Percentiles rank a stretch among this genome's conserved stretches.
These are phyloP conservation scores for Aeoliscus strigatus DNA, from an alignment of 2,797 vertebrate genomes.

Conservation along the genomic window DNA sequence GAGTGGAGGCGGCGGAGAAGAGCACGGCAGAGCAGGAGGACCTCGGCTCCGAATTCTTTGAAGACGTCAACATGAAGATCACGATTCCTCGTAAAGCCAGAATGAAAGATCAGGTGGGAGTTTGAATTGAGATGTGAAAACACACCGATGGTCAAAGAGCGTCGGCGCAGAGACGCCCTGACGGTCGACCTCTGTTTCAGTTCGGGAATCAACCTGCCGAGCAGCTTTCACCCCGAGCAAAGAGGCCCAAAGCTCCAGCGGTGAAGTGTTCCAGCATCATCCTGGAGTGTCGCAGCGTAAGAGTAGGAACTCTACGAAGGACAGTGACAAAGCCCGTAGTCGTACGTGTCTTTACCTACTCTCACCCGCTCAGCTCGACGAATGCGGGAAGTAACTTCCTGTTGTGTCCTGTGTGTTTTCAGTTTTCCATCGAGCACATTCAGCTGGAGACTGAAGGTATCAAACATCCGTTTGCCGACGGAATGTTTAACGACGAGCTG, in stretches of 20 bases:
- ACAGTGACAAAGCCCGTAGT: constrained; percentile 88
- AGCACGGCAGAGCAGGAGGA: constrained; percentile 79
- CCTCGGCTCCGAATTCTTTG: constrained; percentile 66
- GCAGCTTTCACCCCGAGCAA: constrained; percentile 46
- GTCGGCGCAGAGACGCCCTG: too few relatives aligned
- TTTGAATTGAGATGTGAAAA: too few relatives aligned
- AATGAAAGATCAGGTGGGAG: constrained; percentile 91
- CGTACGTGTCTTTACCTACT: constrained; percentile 74
- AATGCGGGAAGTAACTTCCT: too few relatives aligned
- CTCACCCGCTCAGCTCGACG: too few relatives aligned
- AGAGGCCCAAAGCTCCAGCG: constrained; percentile 54
- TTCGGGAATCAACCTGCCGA: constrained; percentile 81
- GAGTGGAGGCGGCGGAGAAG: constrained; percentile 89
- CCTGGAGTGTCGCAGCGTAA: constrained; percentile 88
- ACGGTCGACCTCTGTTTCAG: too few relatives aligned
- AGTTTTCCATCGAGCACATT: constrained; percentile 90
- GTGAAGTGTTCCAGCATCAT: constrained; percentile 80
- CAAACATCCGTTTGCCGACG: too few relatives aligned
- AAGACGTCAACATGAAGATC: constrained; percentile 78
- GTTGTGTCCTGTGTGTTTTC: constrained; percentile 28
- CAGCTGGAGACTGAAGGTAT: constrained; percentile 90
- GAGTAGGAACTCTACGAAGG: constrained; percentile 86
- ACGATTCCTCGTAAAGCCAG: constrained; percentile 79
- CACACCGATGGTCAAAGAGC: too few relatives aligned
- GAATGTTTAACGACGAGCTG: too few relatives aligned